A percentile compares a stretch with the other conserved stretches of the same genome.
These are phyloP conservation scores for Nephila pilipes DNA, from an alignment of 1,140 invertebrate species.

Conservation along the genomic window DNA sequence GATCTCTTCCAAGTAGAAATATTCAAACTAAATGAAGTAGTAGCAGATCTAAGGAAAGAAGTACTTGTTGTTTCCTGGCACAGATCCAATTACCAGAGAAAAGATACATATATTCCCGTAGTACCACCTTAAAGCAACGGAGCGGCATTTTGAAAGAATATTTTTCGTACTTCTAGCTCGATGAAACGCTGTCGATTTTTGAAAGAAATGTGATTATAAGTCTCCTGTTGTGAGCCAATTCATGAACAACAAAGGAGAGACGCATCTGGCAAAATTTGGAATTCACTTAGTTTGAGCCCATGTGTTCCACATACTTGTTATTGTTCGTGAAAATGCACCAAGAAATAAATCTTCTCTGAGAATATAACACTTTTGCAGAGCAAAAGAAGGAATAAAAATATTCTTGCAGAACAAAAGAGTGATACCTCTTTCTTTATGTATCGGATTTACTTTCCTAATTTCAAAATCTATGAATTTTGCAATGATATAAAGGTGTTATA, in stretches of 20 bases:
- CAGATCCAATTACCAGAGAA: conserved; percentile 31
- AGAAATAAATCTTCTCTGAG: too few relatives aligned
- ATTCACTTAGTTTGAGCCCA: neutral
- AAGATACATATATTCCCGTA: conserved; percentile 2
- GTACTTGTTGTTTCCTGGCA: conserved; percentile 5
- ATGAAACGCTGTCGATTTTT: conserved; percentile 20
- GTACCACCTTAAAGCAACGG: too few relatives aligned
- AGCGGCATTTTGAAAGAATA: too few relatives aligned
- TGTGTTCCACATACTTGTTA: neutral
- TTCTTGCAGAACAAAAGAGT: too few relatives aligned
- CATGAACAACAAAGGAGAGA: neutral
- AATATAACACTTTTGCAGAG: too few relatives aligned
- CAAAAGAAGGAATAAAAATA: too few relatives aligned
- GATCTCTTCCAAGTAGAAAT: neutral
- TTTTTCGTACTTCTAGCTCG: too few relatives aligned
- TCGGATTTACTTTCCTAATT: too few relatives aligned
- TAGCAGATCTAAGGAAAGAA: neutral
- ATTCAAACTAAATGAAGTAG: neutral
- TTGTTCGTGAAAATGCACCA: too few relatives aligned
- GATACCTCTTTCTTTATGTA: too few relatives aligned
- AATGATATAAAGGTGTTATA: too few relatives aligned
- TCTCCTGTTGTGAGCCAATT: neutral
- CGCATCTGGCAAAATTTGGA: neutral
- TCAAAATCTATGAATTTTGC: too few relatives aligned
- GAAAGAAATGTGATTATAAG: neutral